Evolutionary conservation across 1,140 invertebrate species (phyloP).

Genomic region (Drosophila rhopaloa): DNA sequence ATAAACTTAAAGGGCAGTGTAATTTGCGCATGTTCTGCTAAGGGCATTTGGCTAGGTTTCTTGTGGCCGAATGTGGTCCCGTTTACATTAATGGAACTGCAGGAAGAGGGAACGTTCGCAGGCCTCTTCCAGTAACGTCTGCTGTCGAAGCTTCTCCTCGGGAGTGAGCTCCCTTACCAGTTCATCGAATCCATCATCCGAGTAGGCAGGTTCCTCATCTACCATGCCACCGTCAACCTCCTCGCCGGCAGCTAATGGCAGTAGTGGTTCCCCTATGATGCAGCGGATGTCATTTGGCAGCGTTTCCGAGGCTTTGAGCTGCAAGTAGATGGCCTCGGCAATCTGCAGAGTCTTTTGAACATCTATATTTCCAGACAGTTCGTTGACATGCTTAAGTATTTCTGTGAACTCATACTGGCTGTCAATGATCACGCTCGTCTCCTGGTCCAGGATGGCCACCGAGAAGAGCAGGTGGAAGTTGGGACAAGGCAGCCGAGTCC

Average conservation of each 20-base stretch:
- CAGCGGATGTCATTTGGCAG: conserved; percentile 88
- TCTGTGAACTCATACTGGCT: conserved; percentile 97
- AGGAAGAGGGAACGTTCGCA: conserved; percentile 77
- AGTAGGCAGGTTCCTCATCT: conserved; percentile 52
- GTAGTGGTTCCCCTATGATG: conserved; percentile 88
- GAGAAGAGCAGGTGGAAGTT: conserved; percentile 97
- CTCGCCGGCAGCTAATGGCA: conserved; percentile 59
- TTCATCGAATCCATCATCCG: conserved; percentile 79
- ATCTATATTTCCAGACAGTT: conserved; percentile 93
- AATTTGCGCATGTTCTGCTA: conserved; percentile 63
- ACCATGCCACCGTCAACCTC: conserved; percentile 30
- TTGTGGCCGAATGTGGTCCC: background rate
- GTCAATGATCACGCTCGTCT: conserved; percentile 94
- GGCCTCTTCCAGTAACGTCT: conserved; percentile 73
- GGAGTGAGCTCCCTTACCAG: conserved; percentile 64
- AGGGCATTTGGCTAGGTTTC: conserved; percentile 49
- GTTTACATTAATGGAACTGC: conserved; percentile 43
- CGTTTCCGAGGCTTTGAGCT: conserved; percentile 89
- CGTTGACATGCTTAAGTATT: conserved; percentile 98
- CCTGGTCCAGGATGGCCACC: conserved; percentile 95
- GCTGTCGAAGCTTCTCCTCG: conserved; percentile 68
- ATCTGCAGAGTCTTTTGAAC: conserved; percentile 91
- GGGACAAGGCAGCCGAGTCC: conserved; percentile 95
- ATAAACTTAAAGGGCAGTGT: conserved; percentile 15
- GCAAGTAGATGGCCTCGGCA: conserved; percentile 95